Conservation (phyloP, 2,888 invertebrate genomes). For the Conistra vaccinii region DNA sequence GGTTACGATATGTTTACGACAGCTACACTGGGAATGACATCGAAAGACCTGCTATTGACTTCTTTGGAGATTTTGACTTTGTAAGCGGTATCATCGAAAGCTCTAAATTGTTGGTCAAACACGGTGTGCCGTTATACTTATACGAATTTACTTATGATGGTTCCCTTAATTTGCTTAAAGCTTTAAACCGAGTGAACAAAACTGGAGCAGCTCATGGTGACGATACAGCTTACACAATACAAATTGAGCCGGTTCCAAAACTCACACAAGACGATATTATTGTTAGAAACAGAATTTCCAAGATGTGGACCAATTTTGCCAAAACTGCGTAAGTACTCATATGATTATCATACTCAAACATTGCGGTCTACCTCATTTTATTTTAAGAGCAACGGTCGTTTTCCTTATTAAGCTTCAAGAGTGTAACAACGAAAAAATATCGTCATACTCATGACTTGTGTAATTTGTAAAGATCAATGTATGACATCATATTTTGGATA, state of each 20-base stretch:
- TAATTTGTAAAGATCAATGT: not conserved
- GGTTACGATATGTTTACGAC: conserved; percentile 48
- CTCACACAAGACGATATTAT: conserved; percentile 58
- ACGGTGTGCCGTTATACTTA: conserved; percentile 69
- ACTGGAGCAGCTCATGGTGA: conserved; percentile 76
- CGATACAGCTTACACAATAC: conserved; percentile 68
- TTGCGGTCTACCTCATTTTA: not conserved
- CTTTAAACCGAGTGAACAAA: conserved; percentile 26
- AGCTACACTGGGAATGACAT: conserved; percentile 54
- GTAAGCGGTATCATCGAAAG: conserved; percentile 67
- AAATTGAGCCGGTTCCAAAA: conserved; percentile 38
- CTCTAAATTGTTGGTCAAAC: conserved; percentile 49
- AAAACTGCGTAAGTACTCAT: conserved; percentile 74
- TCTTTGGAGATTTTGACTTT: conserved; percentile 77
- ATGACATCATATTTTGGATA: not conserved
- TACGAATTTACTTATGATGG: conserved; percentile 78
- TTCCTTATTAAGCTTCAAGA: not conserved
- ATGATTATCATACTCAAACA: not conserved
- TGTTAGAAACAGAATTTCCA: conserved; percentile 69
- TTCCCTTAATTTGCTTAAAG: conserved; percentile 69
- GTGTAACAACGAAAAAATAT: not conserved
- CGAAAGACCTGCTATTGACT: conserved; percentile 72
- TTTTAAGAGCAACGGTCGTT: not conserved
- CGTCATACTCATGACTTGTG: not conserved
- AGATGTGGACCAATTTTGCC: conserved; percentile 80